A percentile compares a stretch with the other conserved stretches of the same genome.
These are phyloP conservation scores for Xylocopa sonorina DNA, from an alignment of 1,140 invertebrate species.

Conservation along the genomic window DNA sequence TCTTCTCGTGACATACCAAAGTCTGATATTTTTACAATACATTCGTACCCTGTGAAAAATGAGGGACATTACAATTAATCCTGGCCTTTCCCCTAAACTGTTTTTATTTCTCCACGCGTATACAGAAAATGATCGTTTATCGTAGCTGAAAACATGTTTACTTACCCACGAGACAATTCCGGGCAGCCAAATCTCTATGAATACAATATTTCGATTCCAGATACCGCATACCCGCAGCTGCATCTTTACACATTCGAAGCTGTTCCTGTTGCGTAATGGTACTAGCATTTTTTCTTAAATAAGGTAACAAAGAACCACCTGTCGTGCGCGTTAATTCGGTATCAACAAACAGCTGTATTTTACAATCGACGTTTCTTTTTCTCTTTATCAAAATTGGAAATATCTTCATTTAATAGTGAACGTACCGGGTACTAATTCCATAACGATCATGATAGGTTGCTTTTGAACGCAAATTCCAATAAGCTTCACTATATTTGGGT, in stretches of 20 bases:
- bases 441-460: constrained; percentile 99
- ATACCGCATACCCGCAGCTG: constrained; percentile 97
- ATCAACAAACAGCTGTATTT: background rate
- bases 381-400: constrained; percentile 2
- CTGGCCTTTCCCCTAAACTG: too few relatives aligned
- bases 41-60: constrained; percentile 85
- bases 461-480: constrained; percentile 99
- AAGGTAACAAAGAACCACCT: constrained; percentile 95
- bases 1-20: constrained; percentile 99
- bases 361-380: background rate
- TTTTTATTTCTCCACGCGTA: too few relatives aligned
- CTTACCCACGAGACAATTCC: constrained; percentile 95
- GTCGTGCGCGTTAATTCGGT: background rate
- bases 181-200: constrained; percentile 96
- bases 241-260: constrained; percentile 95
- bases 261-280: constrained; percentile 88
- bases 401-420: background rate
- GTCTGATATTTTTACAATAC: constrained; percentile 97
- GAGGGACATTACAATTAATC: background rate
- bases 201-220: constrained; percentile 98
- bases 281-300: constrained; percentile 90
- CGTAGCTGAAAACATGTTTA: constrained; percentile 41
- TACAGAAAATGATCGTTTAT: background rate
- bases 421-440: constrained; percentile 97
- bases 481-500: constrained; percentile 97